These are phyloP conservation scores for Drosophila miranda DNA, from an alignment of 1,140 invertebrate genomes.

Conservation along the genomic window DNA sequence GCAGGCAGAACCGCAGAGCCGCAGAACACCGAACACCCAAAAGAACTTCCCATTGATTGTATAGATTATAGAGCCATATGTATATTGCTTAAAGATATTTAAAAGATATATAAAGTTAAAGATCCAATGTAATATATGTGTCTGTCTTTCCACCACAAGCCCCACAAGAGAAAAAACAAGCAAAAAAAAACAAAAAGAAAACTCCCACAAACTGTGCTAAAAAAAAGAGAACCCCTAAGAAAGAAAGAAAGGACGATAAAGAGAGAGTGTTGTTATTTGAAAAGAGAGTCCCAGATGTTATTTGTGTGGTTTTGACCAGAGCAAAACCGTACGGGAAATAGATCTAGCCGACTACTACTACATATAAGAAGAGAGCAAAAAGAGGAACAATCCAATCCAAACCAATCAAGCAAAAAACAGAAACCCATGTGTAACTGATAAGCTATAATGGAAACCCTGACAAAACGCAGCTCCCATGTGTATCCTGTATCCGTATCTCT, in stretches of 20 bases:
- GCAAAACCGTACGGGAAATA: constrained; percentile 76
- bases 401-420: constrained; percentile 11
- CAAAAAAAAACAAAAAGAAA: constrained; percentile 60
- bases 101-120: constrained; percentile 38
- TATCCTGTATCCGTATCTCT: constrained; percentile 21
- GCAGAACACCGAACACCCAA: background rate
- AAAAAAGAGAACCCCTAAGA: constrained; percentile 32
- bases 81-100: constrained; percentile 41
- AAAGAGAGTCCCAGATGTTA: constrained; percentile 62
- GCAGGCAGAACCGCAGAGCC: constrained; percentile 18
- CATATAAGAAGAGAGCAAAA: constrained; percentile 31
- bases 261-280: constrained; percentile 30
- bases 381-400: constrained; percentile 17
- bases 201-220: constrained; percentile 79
- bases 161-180: constrained; percentile 26
- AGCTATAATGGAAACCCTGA: constrained; percentile 22
- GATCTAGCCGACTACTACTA: constrained; percentile 29
- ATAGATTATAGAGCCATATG: constrained; percentile 27
- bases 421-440: constrained; percentile 21
- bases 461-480: constrained; percentile 10
- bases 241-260: constrained; percentile 20
- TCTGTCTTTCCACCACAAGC: constrained; percentile 18
- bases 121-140: constrained; percentile 23
- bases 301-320: constrained; percentile 76
- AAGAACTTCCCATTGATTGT: constrained; percentile 10